Evolutionary conservation across 2,113 vertebrate species (phyloP), one percentile per base, ranked within the genome.

Genomic region (Esox niger): DNA sequence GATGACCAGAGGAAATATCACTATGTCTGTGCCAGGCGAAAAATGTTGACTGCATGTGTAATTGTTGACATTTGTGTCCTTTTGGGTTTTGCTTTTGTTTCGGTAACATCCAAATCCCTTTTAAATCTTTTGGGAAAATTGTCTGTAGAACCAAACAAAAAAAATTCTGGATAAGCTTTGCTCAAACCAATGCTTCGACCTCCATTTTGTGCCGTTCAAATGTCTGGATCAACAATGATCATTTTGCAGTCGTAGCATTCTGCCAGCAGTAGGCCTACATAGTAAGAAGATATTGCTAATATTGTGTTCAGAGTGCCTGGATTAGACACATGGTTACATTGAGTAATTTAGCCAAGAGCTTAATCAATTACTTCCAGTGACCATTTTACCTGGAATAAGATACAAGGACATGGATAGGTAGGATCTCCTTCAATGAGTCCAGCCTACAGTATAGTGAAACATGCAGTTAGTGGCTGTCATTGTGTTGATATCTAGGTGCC

Each of bases 1-100:
- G 70, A 65, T 73, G 73, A 63, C 32, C 56, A 13, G 57, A 26
- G 11, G 73, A 49, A 59, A 71, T 71, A 79, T 79, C 74, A 63
- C 61, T 62, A 78, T 71, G 79, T 74, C 77, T 63, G 29, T 67
- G 64, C 17, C 67, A 47, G 29, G 35, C 55, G 20, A 62, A 68
- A 61, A 79, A 64, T 64, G 4, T 35, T 9, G 13, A 1, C 56
- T 43, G 21, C 35, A 15, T 38, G 35, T 33, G 6, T 71, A 65
- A 0, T 2, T 25, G 35, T 46, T 31, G n/a, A 70, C 2, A 32
- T 20, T 2, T 13, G 43, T 35, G 17, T 23, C 27, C 9, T 4
- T 20, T 8, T 38, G 27, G 29, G 47, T 27, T 64, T 49, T 17
- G 26, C 49, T 30, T 49, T 59, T 7, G 27, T 20, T 13, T 9